Evolutionary conservation across 2,797 vertebrate genomes (phyloP).

Genomic region (Ctenopoma kingsleyae): DNA sequence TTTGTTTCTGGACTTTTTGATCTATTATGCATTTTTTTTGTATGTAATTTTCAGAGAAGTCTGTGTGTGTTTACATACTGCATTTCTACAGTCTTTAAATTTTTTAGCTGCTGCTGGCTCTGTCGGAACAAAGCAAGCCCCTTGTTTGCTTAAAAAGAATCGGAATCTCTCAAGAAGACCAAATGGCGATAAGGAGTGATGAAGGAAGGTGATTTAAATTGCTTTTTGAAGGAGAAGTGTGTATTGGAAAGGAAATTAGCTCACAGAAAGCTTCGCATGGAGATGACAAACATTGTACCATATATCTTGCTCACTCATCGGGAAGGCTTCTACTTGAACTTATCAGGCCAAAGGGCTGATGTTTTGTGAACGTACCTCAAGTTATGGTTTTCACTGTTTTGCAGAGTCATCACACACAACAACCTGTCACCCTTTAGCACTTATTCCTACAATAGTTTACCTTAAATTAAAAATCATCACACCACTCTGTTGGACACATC

Average conservation of each 20-base stretch:
- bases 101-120: conserved; percentile 71
- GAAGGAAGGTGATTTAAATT: conserved; percentile 48
- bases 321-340: conserved; percentile 84
- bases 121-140: conserved; percentile 75
- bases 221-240: conserved; percentile 56
- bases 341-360: conserved; percentile 63
- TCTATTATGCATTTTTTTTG: conserved; percentile 41
- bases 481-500: conserved; percentile 55
- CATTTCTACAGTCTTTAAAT: conserved; percentile 81
- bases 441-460: conserved; percentile 57
- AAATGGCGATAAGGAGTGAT: conserved; percentile 77
- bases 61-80: conserved; percentile 82
- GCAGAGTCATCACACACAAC: conserved; percentile 50
- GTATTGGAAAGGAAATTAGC: conserved; percentile 51
- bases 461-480: conserved; percentile 33
- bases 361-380: conserved; percentile 82
- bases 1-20: conserved; percentile 68
- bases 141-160: conserved; percentile 71
- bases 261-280: conserved; percentile 41
- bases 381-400: conserved; percentile 63
- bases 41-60: conserved; percentile 65
- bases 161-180: conserved; percentile 83
- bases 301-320: conserved; percentile 58
- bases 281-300: conserved; percentile 46
- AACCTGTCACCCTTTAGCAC: conserved; percentile 55